Evolutionary conservation across 2,797 vertebrate genomes (phyloP).

Genomic region (Parauchenoglanis ngamensis): DNA sequence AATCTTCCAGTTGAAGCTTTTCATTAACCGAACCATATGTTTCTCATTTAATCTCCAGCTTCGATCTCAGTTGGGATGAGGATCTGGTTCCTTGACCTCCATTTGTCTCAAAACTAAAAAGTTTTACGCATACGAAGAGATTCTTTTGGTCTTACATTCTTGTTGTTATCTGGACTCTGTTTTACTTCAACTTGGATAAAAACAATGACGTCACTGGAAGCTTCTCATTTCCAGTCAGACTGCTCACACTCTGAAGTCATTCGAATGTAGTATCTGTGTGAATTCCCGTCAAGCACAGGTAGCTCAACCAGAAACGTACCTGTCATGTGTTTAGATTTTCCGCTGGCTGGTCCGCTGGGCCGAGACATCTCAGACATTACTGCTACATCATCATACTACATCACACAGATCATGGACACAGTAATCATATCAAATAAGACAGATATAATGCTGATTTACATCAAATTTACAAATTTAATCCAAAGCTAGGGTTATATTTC

Average conservation of each 20-base stretch:
- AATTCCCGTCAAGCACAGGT: constrained; percentile 7
- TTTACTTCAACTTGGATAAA: not conserved
- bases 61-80: not conserved
- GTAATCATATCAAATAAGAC: no score
- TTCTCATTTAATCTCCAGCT: constrained; percentile 28
- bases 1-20: constrained; percentile 48
- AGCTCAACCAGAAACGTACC: constrained; percentile 4
- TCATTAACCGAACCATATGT: constrained; percentile 38
- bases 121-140: no score
- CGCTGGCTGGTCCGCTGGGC: constrained; percentile 18
- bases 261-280: not conserved
- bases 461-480: not conserved
- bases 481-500: not conserved
- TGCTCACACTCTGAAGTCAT: constrained; percentile 17
- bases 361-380: not conserved
- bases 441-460: not conserved
- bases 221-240: constrained; percentile 21
- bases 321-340: constrained; percentile 37
- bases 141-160: not conserved
- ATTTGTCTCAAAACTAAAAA: not conserved
- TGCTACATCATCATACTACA: not conserved
- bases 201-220: not conserved
- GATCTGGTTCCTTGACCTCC: not conserved
- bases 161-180: not conserved
- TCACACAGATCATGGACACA: not conserved